These are phyloP conservation scores for Cerceris ruficornis DNA, from an alignment of 2,888 invertebrate genomes.

Conservation along the genomic window DNA sequence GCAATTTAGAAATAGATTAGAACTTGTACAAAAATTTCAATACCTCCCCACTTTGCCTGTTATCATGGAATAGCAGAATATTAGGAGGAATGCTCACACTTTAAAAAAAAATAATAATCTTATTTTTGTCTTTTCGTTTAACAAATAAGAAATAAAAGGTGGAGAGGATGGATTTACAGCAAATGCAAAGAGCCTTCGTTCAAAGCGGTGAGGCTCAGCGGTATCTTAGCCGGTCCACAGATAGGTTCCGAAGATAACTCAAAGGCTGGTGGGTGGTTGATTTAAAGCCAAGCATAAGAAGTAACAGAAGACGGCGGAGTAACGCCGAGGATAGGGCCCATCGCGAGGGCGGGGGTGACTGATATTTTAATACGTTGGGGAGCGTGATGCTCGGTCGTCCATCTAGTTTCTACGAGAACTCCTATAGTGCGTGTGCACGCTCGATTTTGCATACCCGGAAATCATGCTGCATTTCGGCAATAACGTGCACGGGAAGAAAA, in stretches of 20 bases:
- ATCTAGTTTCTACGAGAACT: constrained; percentile 68
- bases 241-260: constrained; percentile 76
- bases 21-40: too few species aligned
- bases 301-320: constrained; percentile 26
- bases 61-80: too few species aligned
- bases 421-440: constrained; percentile 77
- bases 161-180: constrained; percentile 34
- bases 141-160: too few species aligned
- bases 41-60: too few species aligned
- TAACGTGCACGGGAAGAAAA: constrained; percentile 41
- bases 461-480: constrained; percentile 74
- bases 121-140: too few species aligned
- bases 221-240: constrained; percentile 73
- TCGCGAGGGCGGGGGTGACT: constrained; percentile 56
- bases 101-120: too few species aligned
- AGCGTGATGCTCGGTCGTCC: constrained; percentile 81
- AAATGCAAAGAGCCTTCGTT: constrained; percentile 57
- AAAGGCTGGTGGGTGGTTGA: constrained; percentile 78
- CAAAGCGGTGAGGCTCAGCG: constrained; percentile 48
- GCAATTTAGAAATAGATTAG: too few species aligned
- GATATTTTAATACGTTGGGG: constrained; percentile 80
- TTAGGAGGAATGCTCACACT: too few species aligned
- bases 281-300: constrained; percentile 72
- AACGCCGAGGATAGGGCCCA: constrained; percentile 40
- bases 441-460: constrained; percentile 81